Evolutionary conservation across 2,797 vertebrate species (phyloP).

Genomic region (Oreortyx pictus): DNA sequence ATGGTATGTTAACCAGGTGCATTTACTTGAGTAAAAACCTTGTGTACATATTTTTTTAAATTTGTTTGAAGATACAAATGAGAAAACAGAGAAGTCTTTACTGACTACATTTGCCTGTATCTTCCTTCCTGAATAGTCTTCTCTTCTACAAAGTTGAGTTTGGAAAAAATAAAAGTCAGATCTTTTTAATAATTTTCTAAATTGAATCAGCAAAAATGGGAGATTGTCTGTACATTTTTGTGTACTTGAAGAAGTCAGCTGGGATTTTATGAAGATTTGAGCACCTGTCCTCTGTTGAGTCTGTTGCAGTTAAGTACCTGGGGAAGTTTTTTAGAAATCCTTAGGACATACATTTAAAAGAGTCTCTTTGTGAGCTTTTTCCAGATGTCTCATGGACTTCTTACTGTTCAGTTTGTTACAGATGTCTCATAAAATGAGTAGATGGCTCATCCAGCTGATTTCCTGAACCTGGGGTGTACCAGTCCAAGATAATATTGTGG

Average conservation of each 20-base stretch:
- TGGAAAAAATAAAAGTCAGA: not conserved
- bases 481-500: not conserved
- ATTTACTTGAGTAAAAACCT: not conserved
- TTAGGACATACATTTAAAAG: not conserved
- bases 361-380: not conserved
- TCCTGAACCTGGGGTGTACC: not conserved
- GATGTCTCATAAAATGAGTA: not conserved
- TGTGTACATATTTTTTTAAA: not conserved
- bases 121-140: not conserved
- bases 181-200: not conserved
- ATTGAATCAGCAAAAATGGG: not conserved
- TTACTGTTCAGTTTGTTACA: not conserved
- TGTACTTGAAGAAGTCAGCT: not conserved
- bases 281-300: not conserved
- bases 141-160: not conserved
- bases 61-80: not conserved
- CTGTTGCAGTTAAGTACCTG: not conserved
- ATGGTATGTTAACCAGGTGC: not conserved
- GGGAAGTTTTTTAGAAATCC: not conserved
- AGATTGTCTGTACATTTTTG: not conserved
- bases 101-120: not conserved
- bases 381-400: not conserved
- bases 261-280: not conserved
- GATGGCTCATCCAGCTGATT: not conserved
- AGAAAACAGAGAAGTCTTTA: not conserved